A percentile compares a stretch with the other conserved stretches of the same genome.
These are phyloP conservation scores for Clepsis dumicolana DNA, from an alignment of 2,888 invertebrate genomes.

Conservation along the genomic window DNA sequence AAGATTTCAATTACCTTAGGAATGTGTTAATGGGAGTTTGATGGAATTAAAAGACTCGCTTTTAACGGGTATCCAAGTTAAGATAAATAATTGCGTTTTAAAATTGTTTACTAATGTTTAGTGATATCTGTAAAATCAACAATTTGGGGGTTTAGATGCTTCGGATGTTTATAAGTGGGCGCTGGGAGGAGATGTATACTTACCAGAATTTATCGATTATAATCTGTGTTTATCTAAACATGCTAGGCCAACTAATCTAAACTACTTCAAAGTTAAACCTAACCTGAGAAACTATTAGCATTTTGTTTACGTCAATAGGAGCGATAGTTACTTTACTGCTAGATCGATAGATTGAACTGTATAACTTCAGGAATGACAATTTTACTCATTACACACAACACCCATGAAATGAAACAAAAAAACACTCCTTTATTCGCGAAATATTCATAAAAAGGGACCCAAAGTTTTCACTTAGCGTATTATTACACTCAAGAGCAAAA, in stretches of 20 bases:
- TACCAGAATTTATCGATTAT: slow-evolving; percentile 5
- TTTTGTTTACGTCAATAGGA: slow-evolving; percentile 2
- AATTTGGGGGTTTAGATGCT: not conserved
- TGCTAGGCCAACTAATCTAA: slow-evolving; percentile 4
- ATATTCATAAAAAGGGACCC: no score
- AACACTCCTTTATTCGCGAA: no score
- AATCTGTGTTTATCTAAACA: slow-evolving; percentile 9
- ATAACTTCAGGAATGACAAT: not conserved
- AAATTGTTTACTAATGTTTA: not conserved
- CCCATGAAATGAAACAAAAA: no score
- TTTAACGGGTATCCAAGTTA: slow-evolving; percentile 16
- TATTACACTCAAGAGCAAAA: no score
- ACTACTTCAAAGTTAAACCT: slow-evolving; percentile 3
- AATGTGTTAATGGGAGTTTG: slow-evolving; percentile 35
- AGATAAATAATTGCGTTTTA: slow-evolving; percentile 21
- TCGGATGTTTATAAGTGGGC: not conserved
- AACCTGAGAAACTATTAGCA: slow-evolving; percentile 6
- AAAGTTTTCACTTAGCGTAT: no score
- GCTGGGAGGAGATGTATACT: slow-evolving; percentile 1
- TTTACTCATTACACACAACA: no score
- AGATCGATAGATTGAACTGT: not conserved
- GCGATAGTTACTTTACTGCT: not conserved
- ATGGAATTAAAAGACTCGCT: slow-evolving; percentile 25
- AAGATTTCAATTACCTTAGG: slow-evolving; percentile 38
- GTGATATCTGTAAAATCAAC: not conserved